Evolutionary conservation across 2,888 invertebrate genomes (phyloP), one percentile per base, ranked within the genome.

Genomic region (Eumerus sabulonum): DNA sequence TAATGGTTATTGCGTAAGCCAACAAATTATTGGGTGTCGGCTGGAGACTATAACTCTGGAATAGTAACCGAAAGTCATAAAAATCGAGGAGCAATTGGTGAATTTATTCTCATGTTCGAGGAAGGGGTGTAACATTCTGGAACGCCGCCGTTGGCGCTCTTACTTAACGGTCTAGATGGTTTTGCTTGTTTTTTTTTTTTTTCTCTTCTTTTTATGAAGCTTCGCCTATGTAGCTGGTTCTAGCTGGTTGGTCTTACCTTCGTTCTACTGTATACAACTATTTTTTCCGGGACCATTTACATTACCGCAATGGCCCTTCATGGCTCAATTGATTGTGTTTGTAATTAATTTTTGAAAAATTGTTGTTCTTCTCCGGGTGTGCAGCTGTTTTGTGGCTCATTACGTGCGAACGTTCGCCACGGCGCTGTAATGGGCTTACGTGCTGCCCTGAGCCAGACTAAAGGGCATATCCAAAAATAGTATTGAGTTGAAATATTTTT

Each of bases 241-340:
- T 18, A 14, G 35, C n/a, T 44, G 44, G 44, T 44, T 57, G 57
- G 2, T 40, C 1, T 40, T 11, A 40, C 12, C 11, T n/a, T n/a
- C 11, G 42, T 50, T n/a, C 27, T 45, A 5, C 9, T 1, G 17
- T 13, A 45, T 45, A 7, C 3, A 27, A 7, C 27, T 12, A 19
- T 19, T 44, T 35, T 50, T 51, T 54, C 17, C 50, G 57, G 19
- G 54, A 18, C 42, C 45, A 42, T 54, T 53, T 47, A 19, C 16
- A 13, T 59, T 51, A 51, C 35, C 50, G 14, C 14, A 48, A 72
- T 60, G 54, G 54, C 66, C 60, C 66, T 60, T 67, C 40, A 54
- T 47, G 54, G 44, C 47, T 47, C 66, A 42, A 47, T 47, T 27
- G n/a, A 36, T 54, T 60, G 54, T 73, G 59, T 60, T 73, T 54